Percentiles rank a stretch among this genome's conserved stretches.
phyloP scores from a whole-genome alignment of 2,113 vertebrate species.

The Apodemus sylvaticus region DNA sequence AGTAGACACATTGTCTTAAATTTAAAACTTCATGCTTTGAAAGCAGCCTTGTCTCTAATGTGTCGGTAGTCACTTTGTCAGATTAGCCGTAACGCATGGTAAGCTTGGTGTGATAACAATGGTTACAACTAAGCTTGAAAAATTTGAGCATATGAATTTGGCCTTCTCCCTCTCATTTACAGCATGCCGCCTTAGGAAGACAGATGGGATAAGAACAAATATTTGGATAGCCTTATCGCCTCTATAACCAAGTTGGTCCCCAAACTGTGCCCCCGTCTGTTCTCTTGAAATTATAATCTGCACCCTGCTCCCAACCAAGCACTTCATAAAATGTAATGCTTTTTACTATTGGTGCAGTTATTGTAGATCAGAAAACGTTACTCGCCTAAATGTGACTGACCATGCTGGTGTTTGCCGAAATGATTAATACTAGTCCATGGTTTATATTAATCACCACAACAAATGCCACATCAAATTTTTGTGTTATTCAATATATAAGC shows the following conservation, averaged over 20 bases:
- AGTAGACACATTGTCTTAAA: not conserved
- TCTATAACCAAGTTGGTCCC: constrained; percentile 60
- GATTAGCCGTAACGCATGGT: constrained; percentile 20
- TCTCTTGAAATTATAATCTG: constrained; percentile 63
- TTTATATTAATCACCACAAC: constrained; percentile 22
- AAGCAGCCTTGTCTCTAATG: constrained; percentile 14
- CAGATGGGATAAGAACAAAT: constrained; percentile 75
- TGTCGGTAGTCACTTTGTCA: not conserved
- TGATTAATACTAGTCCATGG: not conserved
- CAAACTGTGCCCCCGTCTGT: constrained; percentile 68
- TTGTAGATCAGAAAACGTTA: not conserved
- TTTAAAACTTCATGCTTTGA: not conserved
- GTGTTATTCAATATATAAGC: not conserved
- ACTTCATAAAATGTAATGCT: constrained; percentile 54
- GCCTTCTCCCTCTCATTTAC: constrained; percentile 35
- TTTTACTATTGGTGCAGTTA: not conserved
- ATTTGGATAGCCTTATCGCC: constrained; percentile 61
- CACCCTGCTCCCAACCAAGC: constrained; percentile 41
- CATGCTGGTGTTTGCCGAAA: constrained; percentile 24
- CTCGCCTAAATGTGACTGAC: not conserved
- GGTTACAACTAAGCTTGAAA: constrained; percentile 43
- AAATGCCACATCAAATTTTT: constrained; percentile 15
- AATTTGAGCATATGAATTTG: constrained; percentile 15
- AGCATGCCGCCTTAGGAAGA: constrained; percentile 23
- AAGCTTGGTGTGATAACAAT: not conserved